Evolutionary conservation across 2,113 vertebrate genomes (phyloP).

Genomic region (Prolemur simus): DNA sequence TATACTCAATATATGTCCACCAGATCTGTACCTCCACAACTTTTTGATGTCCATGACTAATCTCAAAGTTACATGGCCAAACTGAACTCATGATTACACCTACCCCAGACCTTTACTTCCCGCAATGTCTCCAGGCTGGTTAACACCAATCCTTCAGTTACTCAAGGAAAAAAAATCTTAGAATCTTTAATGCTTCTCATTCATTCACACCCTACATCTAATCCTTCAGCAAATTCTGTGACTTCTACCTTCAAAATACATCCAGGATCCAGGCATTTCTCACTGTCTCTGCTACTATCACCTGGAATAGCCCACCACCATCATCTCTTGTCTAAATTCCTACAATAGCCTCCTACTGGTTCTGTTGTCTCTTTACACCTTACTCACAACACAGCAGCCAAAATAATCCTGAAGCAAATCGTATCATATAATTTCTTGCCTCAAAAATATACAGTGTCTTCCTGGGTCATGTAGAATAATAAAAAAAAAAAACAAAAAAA

Average conservation of each 20-base stretch:
- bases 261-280: neutral
- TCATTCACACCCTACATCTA: neutral
- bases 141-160: neutral
- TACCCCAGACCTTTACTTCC: neutral
- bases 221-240: neutral
- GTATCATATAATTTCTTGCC: neutral
- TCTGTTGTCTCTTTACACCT: neutral
- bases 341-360: neutral
- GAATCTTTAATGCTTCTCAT: neutral
- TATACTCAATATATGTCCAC: neutral
- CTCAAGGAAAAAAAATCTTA: neutral
- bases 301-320: neutral
- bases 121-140: neutral
- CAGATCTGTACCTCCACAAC: neutral
- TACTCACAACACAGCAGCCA: neutral
- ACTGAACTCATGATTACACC: neutral
- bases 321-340: neutral
- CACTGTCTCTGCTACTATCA: too few relatives aligned
- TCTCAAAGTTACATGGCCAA: neutral
- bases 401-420: neutral
- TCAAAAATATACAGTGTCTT: neutral
- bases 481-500: neutral
- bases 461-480: neutral
- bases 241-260: neutral
- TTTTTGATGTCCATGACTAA: neutral